phyloP scores from a whole-genome alignment of 2,888 invertebrate genomes.

The Rhaphigaster nebulosa region DNA sequence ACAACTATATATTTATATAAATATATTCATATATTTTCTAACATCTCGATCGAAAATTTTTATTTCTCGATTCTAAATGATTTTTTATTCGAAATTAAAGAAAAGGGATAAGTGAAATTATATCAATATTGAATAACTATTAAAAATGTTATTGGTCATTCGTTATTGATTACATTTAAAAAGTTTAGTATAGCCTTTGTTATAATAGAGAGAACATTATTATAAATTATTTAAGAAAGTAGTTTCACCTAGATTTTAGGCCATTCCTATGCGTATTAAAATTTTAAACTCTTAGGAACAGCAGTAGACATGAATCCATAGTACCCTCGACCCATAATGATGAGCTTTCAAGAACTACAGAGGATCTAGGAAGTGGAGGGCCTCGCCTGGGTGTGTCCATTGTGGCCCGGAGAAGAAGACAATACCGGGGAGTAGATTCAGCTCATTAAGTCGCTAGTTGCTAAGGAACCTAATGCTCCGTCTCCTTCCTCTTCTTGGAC shows the following conservation, averaged over 20 bases:
- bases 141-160: no score
- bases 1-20: no score
- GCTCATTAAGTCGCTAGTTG: conserved; percentile 14
- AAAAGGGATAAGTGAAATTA: no score
- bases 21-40: no score
- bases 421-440: background rate
- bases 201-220: no score
- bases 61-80: no score
- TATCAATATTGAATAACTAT: no score
- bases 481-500: conserved; percentile 22
- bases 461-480: conserved; percentile 14
- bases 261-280: background rate
- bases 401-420: background rate
- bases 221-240: no score
- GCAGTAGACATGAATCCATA: background rate
- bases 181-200: no score
- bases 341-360: background rate
- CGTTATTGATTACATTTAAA: no score
- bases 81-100: no score
- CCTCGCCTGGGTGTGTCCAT: background rate
- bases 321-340: background rate
- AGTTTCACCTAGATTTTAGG: background rate
- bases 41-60: no score
- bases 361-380: background rate
- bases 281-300: background rate